phyloP scores from a whole-genome alignment of 2,797 vertebrate genomes.

The Gallinago nigripennis region DNA sequence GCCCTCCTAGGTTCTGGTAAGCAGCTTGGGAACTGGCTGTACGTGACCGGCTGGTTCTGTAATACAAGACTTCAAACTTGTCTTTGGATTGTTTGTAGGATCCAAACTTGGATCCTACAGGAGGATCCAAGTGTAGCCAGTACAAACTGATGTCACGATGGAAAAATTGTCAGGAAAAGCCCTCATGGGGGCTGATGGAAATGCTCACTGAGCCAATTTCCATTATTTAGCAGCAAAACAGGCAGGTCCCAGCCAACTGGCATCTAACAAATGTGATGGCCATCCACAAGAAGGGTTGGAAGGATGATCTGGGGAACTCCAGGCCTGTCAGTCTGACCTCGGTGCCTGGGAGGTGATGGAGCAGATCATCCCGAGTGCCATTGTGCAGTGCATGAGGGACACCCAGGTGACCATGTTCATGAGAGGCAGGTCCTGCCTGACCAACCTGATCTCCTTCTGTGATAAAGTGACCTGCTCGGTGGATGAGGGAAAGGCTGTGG shows the following conservation, averaged over 20 bases:
- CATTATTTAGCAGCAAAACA: not conserved
- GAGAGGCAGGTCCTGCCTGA: not conserved
- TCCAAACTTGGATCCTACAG: too few species aligned
- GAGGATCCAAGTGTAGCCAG: not conserved
- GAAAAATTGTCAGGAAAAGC: not conserved
- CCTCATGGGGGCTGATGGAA: too few species aligned
- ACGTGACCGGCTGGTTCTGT: not conserved
- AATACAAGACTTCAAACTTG: not conserved
- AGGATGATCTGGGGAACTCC: not conserved
- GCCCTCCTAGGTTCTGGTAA: not conserved
- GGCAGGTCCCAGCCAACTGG: not conserved
- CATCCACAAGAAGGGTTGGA: not conserved
- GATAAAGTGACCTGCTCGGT: not conserved
- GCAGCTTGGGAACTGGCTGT: not conserved
- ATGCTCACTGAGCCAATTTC: too few species aligned
- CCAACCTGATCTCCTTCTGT: not conserved
- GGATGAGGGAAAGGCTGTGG: not conserved
- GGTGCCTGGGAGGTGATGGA: not conserved
- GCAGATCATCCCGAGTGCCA: too few species aligned
- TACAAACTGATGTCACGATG: not conserved
- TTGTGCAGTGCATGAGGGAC: not conserved
- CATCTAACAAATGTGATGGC: not conserved
- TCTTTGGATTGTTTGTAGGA: too few species aligned
- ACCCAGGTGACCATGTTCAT: not conserved
- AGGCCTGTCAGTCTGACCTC: not conserved